Conservation (phyloP, 2,113 vertebrate genomes). For the Platysternon megacephalum region DNA sequence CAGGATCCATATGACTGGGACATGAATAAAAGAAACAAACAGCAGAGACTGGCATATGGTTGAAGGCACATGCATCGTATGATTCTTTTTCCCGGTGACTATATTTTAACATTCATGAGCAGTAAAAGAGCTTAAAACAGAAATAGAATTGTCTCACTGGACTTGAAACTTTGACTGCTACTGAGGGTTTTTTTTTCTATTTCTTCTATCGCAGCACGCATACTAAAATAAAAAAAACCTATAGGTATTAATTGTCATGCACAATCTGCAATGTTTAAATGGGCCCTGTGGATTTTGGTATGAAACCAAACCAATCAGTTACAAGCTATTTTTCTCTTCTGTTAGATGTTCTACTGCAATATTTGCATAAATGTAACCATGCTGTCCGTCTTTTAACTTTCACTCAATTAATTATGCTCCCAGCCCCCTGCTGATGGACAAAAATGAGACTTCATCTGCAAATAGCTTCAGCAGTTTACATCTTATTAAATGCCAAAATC, state of each 20-base stretch:
- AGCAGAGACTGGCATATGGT: slow-evolving; percentile 67
- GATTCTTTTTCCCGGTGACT: slow-evolving; percentile 51
- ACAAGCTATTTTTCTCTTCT: slow-evolving; percentile 76
- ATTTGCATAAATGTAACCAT: slow-evolving; percentile 87
- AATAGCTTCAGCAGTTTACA: slow-evolving; percentile 87
- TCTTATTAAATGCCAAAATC: slow-evolving; percentile 88
- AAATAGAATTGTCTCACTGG: slow-evolving; percentile 71
- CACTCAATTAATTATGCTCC: slow-evolving; percentile 87
- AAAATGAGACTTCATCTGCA: slow-evolving; percentile 87
- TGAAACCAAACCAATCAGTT: slow-evolving; percentile 78
- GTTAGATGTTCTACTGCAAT: slow-evolving; percentile 76
- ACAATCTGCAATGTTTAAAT: slow-evolving; percentile 78
- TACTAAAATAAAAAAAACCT: neutral
- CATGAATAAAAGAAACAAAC: slow-evolving; percentile 78
- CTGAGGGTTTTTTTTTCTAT: slow-evolving; percentile 34
- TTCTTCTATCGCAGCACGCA: slow-evolving; percentile 49
- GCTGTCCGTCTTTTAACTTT: slow-evolving; percentile 86
- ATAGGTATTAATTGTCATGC: slow-evolving; percentile 76
- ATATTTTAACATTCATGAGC: slow-evolving; percentile 76
- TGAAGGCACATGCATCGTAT: slow-evolving; percentile 51
- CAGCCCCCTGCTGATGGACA: slow-evolving; percentile 85
- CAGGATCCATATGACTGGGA: slow-evolving; percentile 64
- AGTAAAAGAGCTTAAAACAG: slow-evolving; percentile 59
- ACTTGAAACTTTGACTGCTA: slow-evolving; percentile 62
- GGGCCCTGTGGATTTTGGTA: slow-evolving; percentile 82